phyloP scores from a whole-genome alignment of 1,140 invertebrate species.

The Lepidotrigona ventralis region DNA sequence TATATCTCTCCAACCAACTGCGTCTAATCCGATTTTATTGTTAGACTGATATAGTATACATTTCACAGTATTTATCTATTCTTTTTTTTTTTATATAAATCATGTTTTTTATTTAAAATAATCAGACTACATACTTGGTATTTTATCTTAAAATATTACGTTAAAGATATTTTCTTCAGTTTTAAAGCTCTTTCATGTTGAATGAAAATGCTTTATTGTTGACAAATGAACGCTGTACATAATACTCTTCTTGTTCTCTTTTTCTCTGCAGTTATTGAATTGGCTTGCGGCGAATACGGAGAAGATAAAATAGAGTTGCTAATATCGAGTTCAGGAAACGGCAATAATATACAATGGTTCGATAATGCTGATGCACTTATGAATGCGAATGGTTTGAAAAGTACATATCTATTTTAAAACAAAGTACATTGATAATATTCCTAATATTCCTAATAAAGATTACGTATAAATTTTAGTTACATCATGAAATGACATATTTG shows the following conservation, averaged over 20 bases:
- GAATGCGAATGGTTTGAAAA: constrained; percentile 81
- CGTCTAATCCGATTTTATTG: too few species aligned
- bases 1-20: too few species aligned
- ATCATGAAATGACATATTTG: background rate
- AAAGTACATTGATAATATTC: background rate
- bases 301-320: constrained; percentile 88
- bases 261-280: constrained; percentile 87
- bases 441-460: background rate
- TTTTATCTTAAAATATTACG: background rate
- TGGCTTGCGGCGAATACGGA: constrained; percentile 94
- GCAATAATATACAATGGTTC: constrained; percentile 85
- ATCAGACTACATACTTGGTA: background rate
- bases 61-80: too few species aligned
- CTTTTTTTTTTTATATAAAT: too few species aligned
- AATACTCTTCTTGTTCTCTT: background rate
- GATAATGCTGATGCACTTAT: constrained; percentile 80
- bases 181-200: background rate
- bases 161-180: background rate
- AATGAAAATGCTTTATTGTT: background rate
- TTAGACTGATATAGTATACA: too few species aligned
- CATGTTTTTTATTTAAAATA: too few species aligned
- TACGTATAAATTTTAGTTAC: background rate
- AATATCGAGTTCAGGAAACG: constrained; percentile 87
- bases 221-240: background rate
- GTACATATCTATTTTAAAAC: constrained; percentile 63